phyloP scores from a whole-genome alignment of 1,140 invertebrate genomes.

The Listronotus oregonensis region DNA sequence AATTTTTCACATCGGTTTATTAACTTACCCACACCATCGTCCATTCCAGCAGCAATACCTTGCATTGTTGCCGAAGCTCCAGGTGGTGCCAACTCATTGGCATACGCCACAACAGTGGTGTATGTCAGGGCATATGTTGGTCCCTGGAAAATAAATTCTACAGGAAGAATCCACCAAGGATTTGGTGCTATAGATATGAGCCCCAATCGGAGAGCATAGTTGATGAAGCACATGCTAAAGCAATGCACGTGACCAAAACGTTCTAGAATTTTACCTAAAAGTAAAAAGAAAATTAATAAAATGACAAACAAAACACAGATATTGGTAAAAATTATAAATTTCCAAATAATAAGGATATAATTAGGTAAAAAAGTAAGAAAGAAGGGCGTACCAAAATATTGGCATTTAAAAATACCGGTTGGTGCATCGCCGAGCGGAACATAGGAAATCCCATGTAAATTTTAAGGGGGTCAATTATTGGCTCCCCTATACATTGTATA shows the following conservation, averaged over 20 bases:
- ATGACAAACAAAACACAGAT: too few relatives aligned
- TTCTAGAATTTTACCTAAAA: conserved; percentile 71
- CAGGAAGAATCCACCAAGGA: conserved; percentile 74
- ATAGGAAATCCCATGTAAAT: too few relatives aligned
- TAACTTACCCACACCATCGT: conserved; percentile 73
- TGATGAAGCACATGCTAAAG: conserved; percentile 72
- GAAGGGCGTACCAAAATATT: too few relatives aligned
- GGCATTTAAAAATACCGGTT: too few relatives aligned
- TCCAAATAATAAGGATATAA: too few relatives aligned
- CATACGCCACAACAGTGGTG: conserved; percentile 77
- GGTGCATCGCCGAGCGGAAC: too few relatives aligned
- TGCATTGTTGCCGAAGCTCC: conserved; percentile 82
- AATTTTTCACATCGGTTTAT: too few relatives aligned
- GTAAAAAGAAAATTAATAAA: too few relatives aligned
- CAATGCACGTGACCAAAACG: conserved; percentile 72
- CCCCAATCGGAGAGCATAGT: conserved; percentile 69
- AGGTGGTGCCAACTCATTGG: conserved; percentile 72
- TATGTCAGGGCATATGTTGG: conserved; percentile 80
- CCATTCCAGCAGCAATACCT: conserved; percentile 80
- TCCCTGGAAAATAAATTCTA: conserved; percentile 77
- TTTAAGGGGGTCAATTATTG: too few relatives aligned
- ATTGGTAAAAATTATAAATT: too few relatives aligned
- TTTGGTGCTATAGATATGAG: conserved; percentile 71
- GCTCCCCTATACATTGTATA: too few relatives aligned
- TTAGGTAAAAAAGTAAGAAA: too few relatives aligned